Evolutionary conservation across 2,797 vertebrate genomes (phyloP).

Genomic region (Poliocrania exsul): DNA sequence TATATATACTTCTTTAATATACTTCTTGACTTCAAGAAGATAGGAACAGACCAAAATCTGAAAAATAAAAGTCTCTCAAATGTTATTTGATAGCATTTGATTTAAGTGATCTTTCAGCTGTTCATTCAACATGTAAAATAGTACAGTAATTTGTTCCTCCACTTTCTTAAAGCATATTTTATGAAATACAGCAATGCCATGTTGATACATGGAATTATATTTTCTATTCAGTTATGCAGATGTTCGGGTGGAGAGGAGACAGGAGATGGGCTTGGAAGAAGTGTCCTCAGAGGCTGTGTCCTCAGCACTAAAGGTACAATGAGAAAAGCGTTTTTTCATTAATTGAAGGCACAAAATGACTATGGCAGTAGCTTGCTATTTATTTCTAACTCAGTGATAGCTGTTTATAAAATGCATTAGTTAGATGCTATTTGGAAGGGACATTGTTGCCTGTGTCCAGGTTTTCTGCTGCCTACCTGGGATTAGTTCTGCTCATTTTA

Average conservation of each 20-base stretch:
- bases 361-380: neutral
- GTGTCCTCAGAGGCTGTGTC: slow-evolving; percentile 71
- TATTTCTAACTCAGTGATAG: neutral
- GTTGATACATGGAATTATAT: neutral
- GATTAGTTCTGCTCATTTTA: neutral
- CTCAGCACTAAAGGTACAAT: slow-evolving; percentile 76
- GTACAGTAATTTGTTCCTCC: neutral
- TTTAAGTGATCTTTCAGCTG: neutral
- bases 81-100: neutral
- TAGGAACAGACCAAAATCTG: neutral
- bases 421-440: neutral
- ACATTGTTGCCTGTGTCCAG: neutral
- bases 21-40: neutral
- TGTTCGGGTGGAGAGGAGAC: slow-evolving; percentile 81
- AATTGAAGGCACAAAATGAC: neutral
- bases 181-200: neutral
- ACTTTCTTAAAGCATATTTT: neutral
- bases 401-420: neutral
- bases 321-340: neutral
- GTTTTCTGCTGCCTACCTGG: neutral
- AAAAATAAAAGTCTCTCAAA: neutral
- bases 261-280: slow-evolving; percentile 78
- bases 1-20: neutral
- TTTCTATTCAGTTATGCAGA: slow-evolving; percentile 78
- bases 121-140: neutral